Conservation (phyloP, 1,140 invertebrate species). For the Carposina sasakii region DNA sequence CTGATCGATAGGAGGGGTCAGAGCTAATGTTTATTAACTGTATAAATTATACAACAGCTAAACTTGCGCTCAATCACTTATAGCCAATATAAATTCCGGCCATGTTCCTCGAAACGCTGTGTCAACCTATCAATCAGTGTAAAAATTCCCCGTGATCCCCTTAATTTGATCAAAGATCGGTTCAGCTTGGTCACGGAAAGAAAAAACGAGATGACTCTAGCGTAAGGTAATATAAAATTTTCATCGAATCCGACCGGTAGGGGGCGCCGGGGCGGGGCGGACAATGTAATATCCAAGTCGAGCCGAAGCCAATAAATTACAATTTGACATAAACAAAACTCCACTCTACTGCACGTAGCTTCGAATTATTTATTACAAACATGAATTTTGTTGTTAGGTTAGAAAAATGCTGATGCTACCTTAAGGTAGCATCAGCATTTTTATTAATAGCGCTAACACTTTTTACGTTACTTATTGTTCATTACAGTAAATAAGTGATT, state of each 20-base stretch:
- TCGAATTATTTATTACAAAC: constrained; percentile 61
- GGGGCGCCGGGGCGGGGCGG: constrained; percentile 28
- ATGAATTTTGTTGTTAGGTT: too few species aligned
- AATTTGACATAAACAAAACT: constrained; percentile 68
- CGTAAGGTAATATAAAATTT: constrained; percentile 66
- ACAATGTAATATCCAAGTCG: constrained; percentile 59
- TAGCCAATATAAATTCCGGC: constrained; percentile 61
- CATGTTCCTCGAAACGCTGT: constrained; percentile 54
- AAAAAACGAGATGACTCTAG: constrained; percentile 65
- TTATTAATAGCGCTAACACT: too few species aligned
- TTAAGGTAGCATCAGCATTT: too few species aligned
- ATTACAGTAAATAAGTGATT: too few species aligned
- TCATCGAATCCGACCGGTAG: constrained; percentile 42
- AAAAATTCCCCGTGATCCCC: constrained; percentile 67
- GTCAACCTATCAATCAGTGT: constrained; percentile 67
- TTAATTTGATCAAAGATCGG: constrained; percentile 71
- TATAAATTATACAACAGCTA: constrained; percentile 48
- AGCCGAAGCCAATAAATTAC: constrained; percentile 65
- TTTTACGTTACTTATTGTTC: too few species aligned
- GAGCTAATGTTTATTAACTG: constrained; percentile 46
- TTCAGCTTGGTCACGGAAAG: constrained; percentile 60
- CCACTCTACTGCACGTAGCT: constrained; percentile 47
- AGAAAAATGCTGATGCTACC: too few species aligned
- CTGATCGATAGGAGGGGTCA: constrained; percentile 23
- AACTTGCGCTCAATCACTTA: constrained; percentile 57